These are phyloP conservation scores for Octopus bimaculoides DNA, from an alignment of 1,140 invertebrate species.

Conservation along the genomic window DNA sequence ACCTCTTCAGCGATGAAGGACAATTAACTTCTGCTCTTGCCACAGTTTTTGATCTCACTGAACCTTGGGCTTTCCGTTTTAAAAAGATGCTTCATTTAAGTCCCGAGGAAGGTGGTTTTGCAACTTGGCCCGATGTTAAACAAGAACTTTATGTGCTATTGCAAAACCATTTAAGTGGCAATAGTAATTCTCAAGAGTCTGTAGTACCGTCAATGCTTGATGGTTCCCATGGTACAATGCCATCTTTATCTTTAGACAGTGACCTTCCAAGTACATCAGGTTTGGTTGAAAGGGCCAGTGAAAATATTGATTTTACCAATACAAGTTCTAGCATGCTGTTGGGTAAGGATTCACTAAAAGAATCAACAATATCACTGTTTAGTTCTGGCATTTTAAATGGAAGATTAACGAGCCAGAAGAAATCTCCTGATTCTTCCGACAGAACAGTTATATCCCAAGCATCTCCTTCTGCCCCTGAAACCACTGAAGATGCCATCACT, in stretches of 20 bases:
- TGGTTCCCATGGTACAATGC: background rate
- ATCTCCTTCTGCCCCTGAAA: background rate
- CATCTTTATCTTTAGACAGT: background rate
- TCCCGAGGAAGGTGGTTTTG: constrained; percentile 15
- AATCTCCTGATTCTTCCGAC: background rate
- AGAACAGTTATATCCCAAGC: background rate
- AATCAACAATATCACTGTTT: background rate
- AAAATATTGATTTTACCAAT: background rate
- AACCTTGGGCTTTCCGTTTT: constrained; percentile 14
- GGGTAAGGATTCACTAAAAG: background rate
- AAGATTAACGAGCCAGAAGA: background rate
- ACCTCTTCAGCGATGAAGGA: constrained; percentile 11
- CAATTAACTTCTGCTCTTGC: constrained; percentile 2
- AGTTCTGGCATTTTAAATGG: background rate
- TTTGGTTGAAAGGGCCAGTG: background rate
- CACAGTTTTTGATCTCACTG: constrained; percentile 10
- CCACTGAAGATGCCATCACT: background rate
- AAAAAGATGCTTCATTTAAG: background rate
- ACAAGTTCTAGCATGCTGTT: background rate
- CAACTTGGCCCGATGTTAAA: constrained; percentile 3
- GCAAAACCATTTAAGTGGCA: constrained; percentile 1
- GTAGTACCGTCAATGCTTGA: background rate
- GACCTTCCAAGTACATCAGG: background rate
- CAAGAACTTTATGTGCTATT: background rate
- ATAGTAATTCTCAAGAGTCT: background rate